Evolutionary conservation across 2,113 vertebrate genomes (phyloP), one percentile per base, ranked within the genome.

Genomic region (Thinocorus orbignyianus): DNA sequence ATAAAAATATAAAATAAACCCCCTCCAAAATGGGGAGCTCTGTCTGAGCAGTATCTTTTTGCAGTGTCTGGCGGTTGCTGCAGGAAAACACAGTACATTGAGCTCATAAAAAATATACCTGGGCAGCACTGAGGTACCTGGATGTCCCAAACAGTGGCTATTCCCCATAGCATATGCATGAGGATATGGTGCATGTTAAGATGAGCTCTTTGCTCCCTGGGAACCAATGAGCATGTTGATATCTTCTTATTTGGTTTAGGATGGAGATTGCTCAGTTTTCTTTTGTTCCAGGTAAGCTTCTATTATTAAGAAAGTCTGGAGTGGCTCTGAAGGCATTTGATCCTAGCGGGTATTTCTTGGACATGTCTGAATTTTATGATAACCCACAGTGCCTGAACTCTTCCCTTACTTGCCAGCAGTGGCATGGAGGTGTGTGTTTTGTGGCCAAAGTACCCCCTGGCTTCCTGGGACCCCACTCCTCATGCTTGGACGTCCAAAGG

Each of bases 291-390:
- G 61, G 66, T 84, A 73, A 81, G 46, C 17, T 58, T 35, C 28
- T 64, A 16, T 73, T 91, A 28, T 69, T 79, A 64, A 88, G 65
- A 51, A 83, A 74, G 19, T 73, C 86, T 16, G 87, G 86, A 93
- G 35, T 11, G 33, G 31, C 65, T 93, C 72, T 94, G 90, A 92
- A 88, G 93, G 61, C 83, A 39, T 88, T 80, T 94, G 65, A 88
- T 94, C 46, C 72, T 58, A 86, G 90, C 86, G 83, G 65, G 20
- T 78, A 90, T 90, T 86, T 91, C 72, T 93, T 81, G 78, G 94
- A 84, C 81, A 26, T 52, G 17, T 76, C 35, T 97, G 86, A 95
- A 92, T 61, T 89, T 86, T 65, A 7, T 28, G 46, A 49, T 69
- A 25, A 11, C 6, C 26, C 35, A n/a, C 0, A 0, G 60, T 31